Base-by-base conservation (phyloP, 2,888 invertebrate species). In the Carabus problematicus region DNA sequence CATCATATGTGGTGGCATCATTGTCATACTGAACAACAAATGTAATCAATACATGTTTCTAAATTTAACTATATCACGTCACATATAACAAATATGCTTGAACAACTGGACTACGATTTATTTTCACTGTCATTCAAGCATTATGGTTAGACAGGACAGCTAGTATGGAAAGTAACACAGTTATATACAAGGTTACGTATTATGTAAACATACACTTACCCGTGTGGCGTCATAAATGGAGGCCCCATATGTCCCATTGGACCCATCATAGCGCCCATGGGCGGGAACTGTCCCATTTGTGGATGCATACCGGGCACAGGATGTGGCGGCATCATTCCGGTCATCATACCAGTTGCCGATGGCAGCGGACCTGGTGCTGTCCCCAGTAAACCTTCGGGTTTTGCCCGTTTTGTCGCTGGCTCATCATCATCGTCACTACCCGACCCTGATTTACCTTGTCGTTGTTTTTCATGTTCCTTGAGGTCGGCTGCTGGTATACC, bases 401-500 rank as follows among this genome's bases (percentile, higher is more conserved):
- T 89, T 73, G 86, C 82, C 79, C 91, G 91, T 82, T 94, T 94
- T 47, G 89, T 87, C 4, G 89, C 87, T 0, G 94, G 94, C 77
- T 93, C 93, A 79, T 93, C 93, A 76, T 93, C 92, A 49, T 93
- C 93, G 75, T 93, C 93, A 77, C 93, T 92, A 0, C 91, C 91
- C 71, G 89, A 90, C 71, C 90, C 91, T 60, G 90, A 86, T 80
- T 85, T 82, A 74, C 79, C 81, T 61, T 79, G 80, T 80, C 94
- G 93, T 80, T 94, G 93, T 76, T 91, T 89, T 83, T 98, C 97
- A 83, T 98, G 98, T 80, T 96, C 95, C 80, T 92, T 92, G 72
- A 97, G 82, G 85, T 98, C 98, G 77, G 93, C 94, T 66, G 94
- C 90, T 40, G 99, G 99, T 78, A 99, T 98, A 76, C 99, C 99